Evolutionary conservation across 2,888 invertebrate genomes (phyloP), one percentile per base, ranked within the genome.

Genomic region (Branchellion lobata): DNA sequence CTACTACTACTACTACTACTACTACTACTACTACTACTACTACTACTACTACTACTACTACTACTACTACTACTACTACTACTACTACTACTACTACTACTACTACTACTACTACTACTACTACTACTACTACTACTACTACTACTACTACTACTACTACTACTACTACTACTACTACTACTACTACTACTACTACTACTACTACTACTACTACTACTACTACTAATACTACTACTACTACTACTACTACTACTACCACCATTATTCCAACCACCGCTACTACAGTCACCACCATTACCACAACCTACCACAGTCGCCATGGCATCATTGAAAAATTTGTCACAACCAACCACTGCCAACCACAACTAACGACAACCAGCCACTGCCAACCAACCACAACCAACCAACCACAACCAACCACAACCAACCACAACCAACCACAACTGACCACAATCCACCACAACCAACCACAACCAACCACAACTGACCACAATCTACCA

Each of bases 31-130:
- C 72, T 11, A 72, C 72, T 18, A 31, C 5, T 72, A 72, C 11
- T 27, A 18, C 72, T 33, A 18, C 29, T 29, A 11, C 36, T 34
- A 33, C 29, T 72, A 33, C n/a, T 72, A 72, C 34, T 72, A 72
- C 29, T 72, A 72, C 72, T 33, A 72, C 29, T 29, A 33, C 36
- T 34, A 33, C 29, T 72, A 33, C n/a, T 72, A 72, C 75, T 75
- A 75, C 75, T 75, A 75, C 75, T 75, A 61, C 75, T 75, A 75
- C 75, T 75, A 75, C 75, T 75, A 75, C 75, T 75, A 75, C 75
- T 75, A 75, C 75, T 75, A 75, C 75, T 75, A 75, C 75, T 75
- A 75, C 75, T 51, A 72, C 80, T 80, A 75, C 75, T 75, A 75
- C 75, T 75, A 75, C 75, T 75, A 36, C 75, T 40, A 75, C 75